Conservation (phyloP, 2,888 invertebrate genomes). For the Hoplodrina blanda region DNA sequence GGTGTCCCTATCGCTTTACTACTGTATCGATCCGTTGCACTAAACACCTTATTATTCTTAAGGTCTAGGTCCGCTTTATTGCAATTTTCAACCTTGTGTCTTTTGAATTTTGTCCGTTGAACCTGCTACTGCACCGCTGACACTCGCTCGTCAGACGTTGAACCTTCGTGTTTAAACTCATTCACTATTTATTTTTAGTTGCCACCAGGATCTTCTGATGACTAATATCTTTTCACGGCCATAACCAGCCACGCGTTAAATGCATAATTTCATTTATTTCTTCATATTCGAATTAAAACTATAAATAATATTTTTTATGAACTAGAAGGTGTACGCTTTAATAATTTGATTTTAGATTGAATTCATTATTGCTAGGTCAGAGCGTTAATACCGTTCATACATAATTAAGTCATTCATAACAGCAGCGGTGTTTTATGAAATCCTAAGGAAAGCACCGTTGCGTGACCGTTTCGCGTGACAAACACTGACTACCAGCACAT, state of each 20-base stretch:
- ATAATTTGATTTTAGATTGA: slow-evolving; percentile 28
- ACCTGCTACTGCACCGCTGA: slow-evolving; percentile 41
- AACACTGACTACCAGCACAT: slow-evolving; percentile 71
- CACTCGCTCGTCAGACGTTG: slow-evolving; percentile 38
- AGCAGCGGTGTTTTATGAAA: slow-evolving; percentile 70
- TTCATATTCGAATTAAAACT: slow-evolving; percentile 22
- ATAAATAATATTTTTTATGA: neutral
- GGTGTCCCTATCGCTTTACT: slow-evolving; percentile 79
- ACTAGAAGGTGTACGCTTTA: slow-evolving; percentile 11
- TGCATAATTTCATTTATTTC: slow-evolving; percentile 48
- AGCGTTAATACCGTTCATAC: slow-evolving; percentile 52
- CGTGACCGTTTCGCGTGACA: slow-evolving; percentile 85
- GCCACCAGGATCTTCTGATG: slow-evolving; percentile 56
- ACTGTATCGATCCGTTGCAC: slow-evolving; percentile 87
- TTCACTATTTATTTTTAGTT: slow-evolving; percentile 54
- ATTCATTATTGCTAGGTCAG: slow-evolving; percentile 43
- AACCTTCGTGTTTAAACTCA: slow-evolving; percentile 49
- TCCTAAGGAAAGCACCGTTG: slow-evolving; percentile 80
- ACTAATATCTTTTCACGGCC: slow-evolving; percentile 57
- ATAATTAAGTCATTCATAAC: slow-evolving; percentile 77
- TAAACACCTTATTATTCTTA: slow-evolving; percentile 72
- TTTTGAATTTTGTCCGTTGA: slow-evolving; percentile 53
- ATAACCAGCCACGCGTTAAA: slow-evolving; percentile 41
- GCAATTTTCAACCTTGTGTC: slow-evolving; percentile 46
- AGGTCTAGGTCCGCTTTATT: slow-evolving; percentile 64